Conservation (phyloP, 2,888 invertebrate species). For the Teleogryllus oceanicus region DNA sequence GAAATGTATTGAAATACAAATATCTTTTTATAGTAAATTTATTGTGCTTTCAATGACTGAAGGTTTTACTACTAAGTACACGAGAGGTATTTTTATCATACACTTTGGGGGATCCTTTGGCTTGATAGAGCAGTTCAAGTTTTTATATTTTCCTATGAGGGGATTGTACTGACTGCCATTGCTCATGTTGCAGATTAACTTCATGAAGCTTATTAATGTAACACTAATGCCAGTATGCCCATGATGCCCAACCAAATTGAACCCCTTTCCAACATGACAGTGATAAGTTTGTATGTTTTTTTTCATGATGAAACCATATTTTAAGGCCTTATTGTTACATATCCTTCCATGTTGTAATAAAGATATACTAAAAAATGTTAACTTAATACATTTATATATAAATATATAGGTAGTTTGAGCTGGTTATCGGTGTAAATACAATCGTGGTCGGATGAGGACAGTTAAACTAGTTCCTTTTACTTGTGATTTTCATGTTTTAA, state of each 20-base stretch:
- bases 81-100: no score
- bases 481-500: no score
- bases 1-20: no score
- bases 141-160: not conserved
- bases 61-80: no score
- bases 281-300: not conserved
- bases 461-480: not conserved
- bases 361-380: not conserved
- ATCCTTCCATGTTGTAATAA: not conserved
- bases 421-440: constrained; percentile 7
- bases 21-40: no score
- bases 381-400: not conserved
- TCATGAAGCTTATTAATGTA: constrained; percentile 1
- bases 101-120: not conserved
- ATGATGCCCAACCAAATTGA: not conserved
- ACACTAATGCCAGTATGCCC: not conserved
- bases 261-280: not conserved
- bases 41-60: no score
- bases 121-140: not conserved
- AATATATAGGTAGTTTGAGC: not conserved
- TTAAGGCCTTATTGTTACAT: constrained; percentile 11
- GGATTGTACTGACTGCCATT: not conserved
- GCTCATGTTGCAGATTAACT: not conserved
- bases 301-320: not conserved
- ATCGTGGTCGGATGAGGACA: constrained; percentile 7